These are phyloP conservation scores for Aphelocoma coerulescens DNA, from an alignment of 2,113 vertebrate species.

Conservation along the genomic window DNA sequence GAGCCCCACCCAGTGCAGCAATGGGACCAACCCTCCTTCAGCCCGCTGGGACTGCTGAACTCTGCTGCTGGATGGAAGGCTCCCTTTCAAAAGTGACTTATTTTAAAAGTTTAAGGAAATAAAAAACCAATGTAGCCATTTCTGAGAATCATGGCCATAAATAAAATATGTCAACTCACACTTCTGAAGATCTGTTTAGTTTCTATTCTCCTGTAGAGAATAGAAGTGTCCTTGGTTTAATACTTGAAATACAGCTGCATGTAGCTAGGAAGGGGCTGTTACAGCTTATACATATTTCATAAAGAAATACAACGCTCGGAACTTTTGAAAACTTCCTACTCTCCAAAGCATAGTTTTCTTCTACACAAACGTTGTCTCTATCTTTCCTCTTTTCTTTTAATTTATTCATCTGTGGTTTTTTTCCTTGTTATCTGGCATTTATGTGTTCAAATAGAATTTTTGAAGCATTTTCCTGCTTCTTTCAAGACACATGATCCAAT, in stretches of 20 bases:
- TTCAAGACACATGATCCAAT: neutral
- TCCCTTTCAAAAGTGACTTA: neutral
- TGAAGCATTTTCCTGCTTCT: neutral
- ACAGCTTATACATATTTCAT: conserved; percentile 2
- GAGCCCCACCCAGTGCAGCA: neutral
- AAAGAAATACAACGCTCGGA: neutral
- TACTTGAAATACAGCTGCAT: neutral
- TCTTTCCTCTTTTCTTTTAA: neutral
- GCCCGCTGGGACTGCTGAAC: neutral
- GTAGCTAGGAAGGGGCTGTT: neutral
- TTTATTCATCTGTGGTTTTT: neutral
- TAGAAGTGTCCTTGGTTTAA: conserved; percentile 8
- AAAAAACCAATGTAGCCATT: neutral
- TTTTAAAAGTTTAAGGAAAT: neutral
- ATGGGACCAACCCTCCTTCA: neutral
- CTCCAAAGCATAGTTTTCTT: neutral
- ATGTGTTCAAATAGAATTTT: neutral
- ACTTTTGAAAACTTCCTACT: neutral
- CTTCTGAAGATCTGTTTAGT: neutral
- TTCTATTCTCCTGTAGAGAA: neutral
- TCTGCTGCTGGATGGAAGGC: neutral
- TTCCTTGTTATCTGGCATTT: neutral
- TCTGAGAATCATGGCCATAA: neutral
- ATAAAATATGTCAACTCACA: neutral
- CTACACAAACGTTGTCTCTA: neutral